Base-by-base conservation (phyloP, 2,888 invertebrate genomes). In the Lomographa bimaculata region DNA sequence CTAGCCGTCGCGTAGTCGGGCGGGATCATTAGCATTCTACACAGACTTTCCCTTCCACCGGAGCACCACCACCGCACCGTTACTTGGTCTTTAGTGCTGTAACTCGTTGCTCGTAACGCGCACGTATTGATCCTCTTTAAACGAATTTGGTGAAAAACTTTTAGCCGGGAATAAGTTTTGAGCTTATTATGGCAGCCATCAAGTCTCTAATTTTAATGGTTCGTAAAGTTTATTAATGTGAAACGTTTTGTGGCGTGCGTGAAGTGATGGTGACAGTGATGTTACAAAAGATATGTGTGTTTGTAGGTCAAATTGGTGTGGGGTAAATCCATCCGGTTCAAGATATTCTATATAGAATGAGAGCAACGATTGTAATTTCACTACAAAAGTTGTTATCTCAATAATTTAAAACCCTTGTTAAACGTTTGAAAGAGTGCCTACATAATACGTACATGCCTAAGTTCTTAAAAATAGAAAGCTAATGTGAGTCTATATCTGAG, bases 21-120 rank as follows among this genome's bases (percentile, higher is more conserved):
- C 38, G 46, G 47, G 35, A 57, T 66, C 70, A 70, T 77, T 76
- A 79, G 62, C 54, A 79, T 78, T 71, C 78, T 38, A 36, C 33
- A 27, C 48, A 29, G 37, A 46, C 60, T 63, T 64, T 61, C 68
- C 34, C 59, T 61, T 53, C 57, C 45, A 48, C 55, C 50, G 2
- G 14, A 53, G 50, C 56, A 41, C 53, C 43, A 57, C 46, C 50
- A 46, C 49, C 48, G 37, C 45, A 37, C 34, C 40, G 45, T 36
- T 44, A 16, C 4, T 19, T 7, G 11, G 23, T 9, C 37, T 24
- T 12, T 46, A 56, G 57, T 60, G 50, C 46, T 46, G 30, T 17
- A 32, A 35, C n/a, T 17, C 8, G 12, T 7, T 3, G 18, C 30
- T 26, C 8, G 25, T 6, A 10, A 14, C 24, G 24, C 42, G 44